Evolutionary conservation across 2,113 vertebrate species (phyloP).

Genomic region (Rhynchopsitta pachyrhyncha): DNA sequence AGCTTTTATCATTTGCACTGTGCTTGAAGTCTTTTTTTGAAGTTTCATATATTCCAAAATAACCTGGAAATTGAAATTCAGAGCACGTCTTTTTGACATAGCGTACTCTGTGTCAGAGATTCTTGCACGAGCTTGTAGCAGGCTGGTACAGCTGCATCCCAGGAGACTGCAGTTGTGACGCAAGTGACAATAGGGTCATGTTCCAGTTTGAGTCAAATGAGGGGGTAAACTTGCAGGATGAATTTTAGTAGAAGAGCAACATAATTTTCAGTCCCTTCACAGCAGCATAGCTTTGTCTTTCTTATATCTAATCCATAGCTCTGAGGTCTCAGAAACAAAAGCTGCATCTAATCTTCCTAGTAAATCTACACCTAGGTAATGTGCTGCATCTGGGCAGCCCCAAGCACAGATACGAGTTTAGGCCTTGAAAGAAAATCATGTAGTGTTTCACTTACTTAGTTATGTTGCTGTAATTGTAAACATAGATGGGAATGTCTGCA

Average conservation of each 20-base stretch:
- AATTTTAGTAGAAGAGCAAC: background rate
- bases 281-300: background rate
- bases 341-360: rapidly evolving
- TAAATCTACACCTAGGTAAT: background rate
- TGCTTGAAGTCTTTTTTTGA: background rate
- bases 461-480: background rate
- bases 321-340: background rate
- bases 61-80: conserved; percentile 10
- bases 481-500: background rate
- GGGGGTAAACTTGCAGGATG: background rate
- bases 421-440: background rate
- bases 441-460: background rate
- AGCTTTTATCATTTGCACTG: background rate
- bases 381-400: background rate
- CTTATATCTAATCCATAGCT: background rate
- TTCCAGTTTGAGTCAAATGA: background rate
- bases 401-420: background rate
- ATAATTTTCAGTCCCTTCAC: background rate
- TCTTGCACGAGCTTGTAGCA: background rate
- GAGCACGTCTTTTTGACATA: background rate
- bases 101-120: background rate
- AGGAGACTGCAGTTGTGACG: background rate
- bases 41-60: background rate
- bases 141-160: background rate
- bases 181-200: background rate